These are phyloP conservation scores for Drosophila neocordata DNA, from an alignment of 1,140 invertebrate species.

Conservation along the genomic window DNA sequence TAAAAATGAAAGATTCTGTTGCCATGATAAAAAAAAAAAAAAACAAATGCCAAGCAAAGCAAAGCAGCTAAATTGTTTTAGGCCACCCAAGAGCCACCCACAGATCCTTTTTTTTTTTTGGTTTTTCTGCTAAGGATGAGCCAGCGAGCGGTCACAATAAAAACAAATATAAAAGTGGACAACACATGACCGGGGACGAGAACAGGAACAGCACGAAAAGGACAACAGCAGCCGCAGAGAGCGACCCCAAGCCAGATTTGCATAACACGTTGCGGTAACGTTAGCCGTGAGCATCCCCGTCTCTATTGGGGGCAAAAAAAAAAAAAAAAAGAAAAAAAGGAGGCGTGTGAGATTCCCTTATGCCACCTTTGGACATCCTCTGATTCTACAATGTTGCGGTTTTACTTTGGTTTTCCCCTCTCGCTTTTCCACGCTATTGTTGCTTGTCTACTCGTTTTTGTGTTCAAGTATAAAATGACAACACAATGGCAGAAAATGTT, in stretches of 20 bases:
- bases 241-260: conserved; percentile 53
- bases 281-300: neutral
- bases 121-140: too few species aligned
- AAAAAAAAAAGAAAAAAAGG: neutral
- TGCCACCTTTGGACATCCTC: conserved; percentile 32
- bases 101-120: conserved; percentile 31
- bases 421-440: neutral
- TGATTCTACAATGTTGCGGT: conserved; percentile 53
- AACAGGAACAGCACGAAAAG: conserved; percentile 5
- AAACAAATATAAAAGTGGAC: conserved; percentile 31
- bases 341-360: conserved; percentile 47
- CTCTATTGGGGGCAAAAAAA: neutral
- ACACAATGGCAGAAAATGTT: conserved; percentile 7
- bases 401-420: conserved; percentile 42
- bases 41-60: conserved; percentile 43
- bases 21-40: conserved; percentile 36
- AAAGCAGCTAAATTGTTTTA: conserved; percentile 68
- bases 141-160: conserved; percentile 29
- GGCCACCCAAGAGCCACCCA: conserved; percentile 8
- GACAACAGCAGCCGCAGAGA: conserved; percentile 8
- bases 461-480: conserved; percentile 39
- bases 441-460: conserved; percentile 6
- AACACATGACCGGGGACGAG: conserved; percentile 25
- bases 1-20: conserved; percentile 36
- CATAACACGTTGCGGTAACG: conserved; percentile 55